A percentile compares a stretch with the other conserved stretches of the same genome.
Evolutionary conservation across 37 sponge, comb jelly and placozoan genomes (phyloP).

Genomic region (Agelas oroides): DNA sequence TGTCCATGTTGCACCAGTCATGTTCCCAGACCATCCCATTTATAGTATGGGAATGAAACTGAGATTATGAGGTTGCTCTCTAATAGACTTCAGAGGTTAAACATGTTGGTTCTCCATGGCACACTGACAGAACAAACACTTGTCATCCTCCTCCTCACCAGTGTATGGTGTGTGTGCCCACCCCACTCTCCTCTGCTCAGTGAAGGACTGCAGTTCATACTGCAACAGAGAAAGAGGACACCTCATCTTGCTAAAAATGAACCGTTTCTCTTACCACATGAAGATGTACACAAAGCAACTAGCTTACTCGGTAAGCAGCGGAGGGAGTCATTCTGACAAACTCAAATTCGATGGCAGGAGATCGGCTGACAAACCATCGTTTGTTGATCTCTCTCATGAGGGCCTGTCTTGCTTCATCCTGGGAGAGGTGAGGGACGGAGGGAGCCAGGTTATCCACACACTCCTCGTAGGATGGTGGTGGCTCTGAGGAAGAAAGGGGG

Average conservation of each 20-base stretch:
- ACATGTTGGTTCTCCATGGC: not conserved
- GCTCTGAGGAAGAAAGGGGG: not conserved
- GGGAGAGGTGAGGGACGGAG: not conserved
- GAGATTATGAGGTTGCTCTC: too few relatives aligned
- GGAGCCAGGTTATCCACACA: not conserved
- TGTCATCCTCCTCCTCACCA: not conserved
- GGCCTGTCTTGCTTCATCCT: not conserved
- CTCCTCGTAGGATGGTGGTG: not conserved
- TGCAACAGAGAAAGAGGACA: not conserved
- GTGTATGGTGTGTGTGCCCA: not conserved
- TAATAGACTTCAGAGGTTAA: not conserved
- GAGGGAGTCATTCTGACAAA: not conserved
- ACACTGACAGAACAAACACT: not conserved
- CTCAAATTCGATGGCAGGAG: conserved; percentile 1
- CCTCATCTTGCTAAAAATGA: too few relatives aligned
- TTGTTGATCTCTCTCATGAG: not conserved
- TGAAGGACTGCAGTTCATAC: not conserved
- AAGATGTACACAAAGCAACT: too few relatives aligned
- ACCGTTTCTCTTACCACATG: too few relatives aligned
- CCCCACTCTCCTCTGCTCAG: not conserved
- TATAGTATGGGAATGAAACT: too few relatives aligned
- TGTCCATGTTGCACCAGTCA: not conserved
- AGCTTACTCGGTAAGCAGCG: not conserved
- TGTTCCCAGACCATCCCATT: not conserved
- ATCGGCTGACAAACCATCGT: not conserved